Conservation (phyloP, 1,140 invertebrate species). For the Calosoma granatense region DNA sequence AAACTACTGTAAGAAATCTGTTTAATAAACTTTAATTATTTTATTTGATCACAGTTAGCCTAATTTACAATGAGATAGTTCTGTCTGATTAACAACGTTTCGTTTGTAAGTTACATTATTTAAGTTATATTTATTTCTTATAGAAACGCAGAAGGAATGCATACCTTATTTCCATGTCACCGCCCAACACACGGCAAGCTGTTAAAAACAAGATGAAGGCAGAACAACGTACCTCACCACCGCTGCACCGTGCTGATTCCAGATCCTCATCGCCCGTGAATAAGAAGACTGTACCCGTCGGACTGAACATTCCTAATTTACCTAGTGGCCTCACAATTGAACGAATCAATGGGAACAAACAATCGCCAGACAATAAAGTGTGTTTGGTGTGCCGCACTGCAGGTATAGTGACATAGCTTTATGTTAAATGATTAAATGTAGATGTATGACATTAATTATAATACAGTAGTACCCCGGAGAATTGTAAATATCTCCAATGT, state of each 20-base stretch:
- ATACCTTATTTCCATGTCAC: slow-evolving; percentile 37
- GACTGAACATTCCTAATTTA: slow-evolving; percentile 24
- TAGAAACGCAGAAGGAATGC: slow-evolving; percentile 38
- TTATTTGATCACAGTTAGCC: too few species aligned
- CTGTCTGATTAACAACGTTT: too few species aligned
- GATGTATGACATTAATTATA: too few species aligned
- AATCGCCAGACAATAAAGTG: slow-evolving; percentile 35
- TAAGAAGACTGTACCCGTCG: slow-evolving; percentile 23
- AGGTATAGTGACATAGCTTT: too few species aligned
- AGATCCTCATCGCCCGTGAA: slow-evolving; percentile 12
- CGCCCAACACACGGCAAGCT: slow-evolving; percentile 41
- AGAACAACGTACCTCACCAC: slow-evolving; percentile 25
- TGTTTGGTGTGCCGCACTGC: slow-evolving; percentile 39
- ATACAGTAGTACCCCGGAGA: background rate
- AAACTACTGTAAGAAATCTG: slow-evolving; percentile 20
- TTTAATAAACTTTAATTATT: too few species aligned
- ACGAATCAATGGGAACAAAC: slow-evolving; percentile 30
- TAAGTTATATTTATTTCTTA: slow-evolving; percentile 22
- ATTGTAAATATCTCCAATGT: background rate
- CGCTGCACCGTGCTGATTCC: slow-evolving; percentile 11
- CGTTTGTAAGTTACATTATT: too few species aligned
- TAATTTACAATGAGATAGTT: too few species aligned
- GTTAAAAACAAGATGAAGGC: slow-evolving; percentile 27
- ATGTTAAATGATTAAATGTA: too few species aligned
- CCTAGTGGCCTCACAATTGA: slow-evolving; percentile 32